Evolutionary conservation across 2,888 invertebrate species (phyloP), one percentile per base, ranked within the genome.

Genomic region (Tachina fera): DNA sequence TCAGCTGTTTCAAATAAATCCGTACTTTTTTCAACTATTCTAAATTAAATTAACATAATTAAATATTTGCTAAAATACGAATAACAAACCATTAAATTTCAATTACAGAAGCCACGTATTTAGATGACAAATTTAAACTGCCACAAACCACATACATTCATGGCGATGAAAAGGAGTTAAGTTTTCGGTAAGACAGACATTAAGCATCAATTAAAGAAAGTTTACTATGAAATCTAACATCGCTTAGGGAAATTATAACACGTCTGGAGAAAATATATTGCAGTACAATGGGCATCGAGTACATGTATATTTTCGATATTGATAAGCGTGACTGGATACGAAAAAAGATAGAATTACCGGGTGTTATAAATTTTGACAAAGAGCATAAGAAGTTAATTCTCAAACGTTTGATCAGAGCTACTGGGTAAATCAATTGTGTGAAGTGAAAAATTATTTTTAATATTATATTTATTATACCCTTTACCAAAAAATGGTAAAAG

Each of bases 251-350:
- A 93, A 99, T 99, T 91, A 94, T 99, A 85, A 95, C 95, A 87
- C 95, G 99, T 67, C 93, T 99, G 74, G 98, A 99, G 94, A 94
- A 96, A 89, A 97, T 98, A 2, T 99, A 99, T 92, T 99, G 99
- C 92, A 96, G 97, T 89, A 98, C 98, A 93, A 99, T 99, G 90
- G 99, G 99, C 47, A 97, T 98, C 1, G 99, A 99, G 93, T 99
- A 98, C 92, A 99, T 99, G 99, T 99, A 99, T 93, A 98, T 99
- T 92, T 99, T 99, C 93, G 98, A 98, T 51, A 93, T 98, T 93
- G 99, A 99, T 90, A 99, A 99, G 93, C 98, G 98, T 92, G 98
- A 99, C 93, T 99, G 99, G 99, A 99, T 99, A 91, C 94, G 99
- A 87, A 96, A 98, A 92, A 96, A 97, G 87, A 96, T 99, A 94